Evolutionary conservation across 2,113 vertebrate species (phyloP).

Genomic region (Gyps fulvus): DNA sequence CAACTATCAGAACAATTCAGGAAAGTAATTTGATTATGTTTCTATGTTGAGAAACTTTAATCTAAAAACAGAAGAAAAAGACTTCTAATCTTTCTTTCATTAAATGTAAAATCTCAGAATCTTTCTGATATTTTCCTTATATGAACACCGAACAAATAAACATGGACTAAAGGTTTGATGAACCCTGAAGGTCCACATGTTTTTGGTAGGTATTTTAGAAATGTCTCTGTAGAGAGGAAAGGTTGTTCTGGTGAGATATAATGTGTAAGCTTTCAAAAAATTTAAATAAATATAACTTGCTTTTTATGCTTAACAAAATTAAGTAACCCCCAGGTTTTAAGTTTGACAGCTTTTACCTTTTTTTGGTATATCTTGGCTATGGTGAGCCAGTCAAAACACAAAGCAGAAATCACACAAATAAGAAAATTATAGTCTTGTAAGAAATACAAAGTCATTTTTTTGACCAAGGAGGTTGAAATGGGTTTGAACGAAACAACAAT

Average conservation of each 20-base stretch:
- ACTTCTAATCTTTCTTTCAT: not conserved
- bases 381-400: not conserved
- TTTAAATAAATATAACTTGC: not conserved
- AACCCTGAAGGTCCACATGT: not conserved
- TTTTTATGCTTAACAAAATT: not conserved
- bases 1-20: not conserved
- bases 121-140: not conserved
- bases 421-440: not conserved
- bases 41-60: not conserved
- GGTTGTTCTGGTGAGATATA: not conserved
- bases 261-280: not conserved
- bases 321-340: not conserved
- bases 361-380: not conserved
- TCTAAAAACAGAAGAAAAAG: not conserved
- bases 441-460: not conserved
- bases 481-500: not conserved
- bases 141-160: not conserved
- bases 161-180: not conserved
- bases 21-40: not conserved
- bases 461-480: not conserved
- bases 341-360: not conserved
- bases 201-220: not conserved
- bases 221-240: not conserved
- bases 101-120: not conserved
- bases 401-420: not conserved